Evolutionary conservation across 2,113 vertebrate genomes (phyloP).

Genomic region (Equus przewalskii): DNA sequence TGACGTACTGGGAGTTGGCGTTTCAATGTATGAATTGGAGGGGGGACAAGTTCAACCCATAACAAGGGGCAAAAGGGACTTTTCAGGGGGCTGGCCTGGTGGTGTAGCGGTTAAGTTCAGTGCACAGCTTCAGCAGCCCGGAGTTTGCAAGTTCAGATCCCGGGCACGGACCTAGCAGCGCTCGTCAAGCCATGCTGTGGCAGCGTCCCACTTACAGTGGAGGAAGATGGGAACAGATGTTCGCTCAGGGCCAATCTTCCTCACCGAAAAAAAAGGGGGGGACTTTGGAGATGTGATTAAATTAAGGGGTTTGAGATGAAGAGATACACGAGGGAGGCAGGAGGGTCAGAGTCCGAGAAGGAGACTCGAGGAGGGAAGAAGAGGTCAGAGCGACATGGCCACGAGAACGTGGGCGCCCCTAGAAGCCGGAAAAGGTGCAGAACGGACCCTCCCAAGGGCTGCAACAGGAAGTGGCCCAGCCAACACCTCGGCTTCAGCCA

Average conservation of each 20-base stretch:
- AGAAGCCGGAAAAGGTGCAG: too few species aligned
- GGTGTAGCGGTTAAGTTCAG: too few species aligned
- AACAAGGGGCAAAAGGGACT: background rate
- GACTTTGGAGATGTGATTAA: background rate
- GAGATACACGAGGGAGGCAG: background rate
- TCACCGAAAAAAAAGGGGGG: background rate
- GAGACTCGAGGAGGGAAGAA: fast-evolving
- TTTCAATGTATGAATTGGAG: background rate
- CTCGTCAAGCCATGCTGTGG: too few species aligned
- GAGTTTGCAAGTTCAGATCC: too few species aligned
- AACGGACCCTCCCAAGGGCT: fast-evolving
- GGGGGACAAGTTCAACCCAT: background rate
- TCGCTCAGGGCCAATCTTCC: too few species aligned
- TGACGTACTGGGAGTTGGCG: background rate
- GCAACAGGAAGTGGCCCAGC: background rate
- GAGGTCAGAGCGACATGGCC: background rate
- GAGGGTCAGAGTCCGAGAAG: background rate
- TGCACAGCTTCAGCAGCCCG: too few species aligned
- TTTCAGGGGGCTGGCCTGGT: too few species aligned
- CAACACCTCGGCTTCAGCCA: background rate
- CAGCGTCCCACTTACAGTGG: too few species aligned
- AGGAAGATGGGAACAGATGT: too few species aligned
- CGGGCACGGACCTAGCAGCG: too few species aligned
- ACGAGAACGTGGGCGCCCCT: background rate
- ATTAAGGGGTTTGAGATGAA: background rate